Conservation (phyloP, 2,797 vertebrate species). For the Sebastes steindachneri region DNA sequence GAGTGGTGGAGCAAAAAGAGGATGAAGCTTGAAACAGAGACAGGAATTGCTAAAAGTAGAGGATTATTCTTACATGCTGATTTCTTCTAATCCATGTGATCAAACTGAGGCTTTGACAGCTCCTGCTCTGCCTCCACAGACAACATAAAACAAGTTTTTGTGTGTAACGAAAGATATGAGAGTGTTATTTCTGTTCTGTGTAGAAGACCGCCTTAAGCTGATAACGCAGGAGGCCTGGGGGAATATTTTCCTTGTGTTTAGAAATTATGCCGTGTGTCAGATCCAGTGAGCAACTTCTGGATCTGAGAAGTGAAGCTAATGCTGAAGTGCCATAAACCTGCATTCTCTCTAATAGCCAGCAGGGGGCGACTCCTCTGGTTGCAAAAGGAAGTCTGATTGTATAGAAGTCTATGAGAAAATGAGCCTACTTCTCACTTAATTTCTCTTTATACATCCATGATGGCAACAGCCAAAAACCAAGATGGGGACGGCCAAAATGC, state of each 20-base stretch:
- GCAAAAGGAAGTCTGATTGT: background rate
- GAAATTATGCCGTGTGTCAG: slow-evolving; percentile 43
- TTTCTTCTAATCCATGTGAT: slow-evolving; percentile 18
- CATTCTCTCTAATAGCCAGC: background rate
- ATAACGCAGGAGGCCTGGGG: background rate
- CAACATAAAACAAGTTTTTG: slow-evolving; percentile 34
- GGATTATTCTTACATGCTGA: slow-evolving; percentile 15
- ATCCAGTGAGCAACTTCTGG: accelerated
- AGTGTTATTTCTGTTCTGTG: slow-evolving; percentile 21
- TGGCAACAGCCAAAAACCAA: too few species aligned
- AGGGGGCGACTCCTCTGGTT: background rate
- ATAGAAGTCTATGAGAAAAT: too few species aligned
- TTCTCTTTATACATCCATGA: too few species aligned
- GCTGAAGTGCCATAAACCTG: accelerated
- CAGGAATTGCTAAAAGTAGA: background rate
- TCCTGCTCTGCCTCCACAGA: slow-evolving; percentile 40
- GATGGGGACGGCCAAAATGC: too few species aligned
- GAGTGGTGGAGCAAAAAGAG: background rate
- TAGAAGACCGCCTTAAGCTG: slow-evolving; percentile 17
- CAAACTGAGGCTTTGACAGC: slow-evolving; percentile 26
- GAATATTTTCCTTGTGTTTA: slow-evolving; percentile 8
- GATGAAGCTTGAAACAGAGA: background rate
- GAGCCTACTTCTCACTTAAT: too few species aligned
- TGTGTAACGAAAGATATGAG: slow-evolving; percentile 50
- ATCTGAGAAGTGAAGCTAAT: background rate